Evolutionary conservation across 2,113 vertebrate species (phyloP), one percentile per base, ranked within the genome.

Genomic region (Pundamilia nyererei): DNA sequence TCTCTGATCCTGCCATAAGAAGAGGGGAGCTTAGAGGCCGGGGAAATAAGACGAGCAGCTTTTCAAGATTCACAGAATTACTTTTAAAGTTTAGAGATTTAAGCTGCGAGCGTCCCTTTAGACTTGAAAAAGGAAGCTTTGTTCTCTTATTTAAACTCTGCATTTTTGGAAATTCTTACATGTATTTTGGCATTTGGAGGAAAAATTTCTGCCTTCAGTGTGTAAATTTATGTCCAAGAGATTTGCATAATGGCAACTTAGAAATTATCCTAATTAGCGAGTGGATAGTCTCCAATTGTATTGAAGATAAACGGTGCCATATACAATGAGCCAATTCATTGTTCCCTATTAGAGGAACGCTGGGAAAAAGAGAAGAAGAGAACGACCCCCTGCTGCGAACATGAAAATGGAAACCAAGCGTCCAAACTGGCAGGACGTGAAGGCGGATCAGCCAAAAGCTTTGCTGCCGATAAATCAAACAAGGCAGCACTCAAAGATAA

Each of bases 401-500:
- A 90, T 82, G 56, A 91, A 92, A 81, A 86, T 84, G 89, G 79
- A 93, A 94, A 95, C 90, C 90, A 91, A 85, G 31, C 86, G 14
- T 94, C 89, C 93, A 94, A 95, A 93, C 94, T 95, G 95, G 94
- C 95, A 96, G 83, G 54, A 82, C 31, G 40, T 33, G 51, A 38
- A 9, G 68, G 82, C 83, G 53, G 79, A 89, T 87, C 80, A 90
- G 93, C 93, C 94, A 94, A 95, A 89, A 90, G 81, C 58, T 84
- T 84, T 88, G 84, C 79, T 85, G 87, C 68, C 17, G 80, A 86
- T 6, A 79, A 86, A 84, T 26, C 45, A 75, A 92, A 82, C 88
- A 24, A 82, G 31, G 75, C 84, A 15, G 70, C 49, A 10, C 58
- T 33, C 53, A 45, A 72, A 82, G 15, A 81, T 15, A 80, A 82